phyloP scores from a whole-genome alignment of 2,888 invertebrate genomes.

The Unio delphinus region DNA sequence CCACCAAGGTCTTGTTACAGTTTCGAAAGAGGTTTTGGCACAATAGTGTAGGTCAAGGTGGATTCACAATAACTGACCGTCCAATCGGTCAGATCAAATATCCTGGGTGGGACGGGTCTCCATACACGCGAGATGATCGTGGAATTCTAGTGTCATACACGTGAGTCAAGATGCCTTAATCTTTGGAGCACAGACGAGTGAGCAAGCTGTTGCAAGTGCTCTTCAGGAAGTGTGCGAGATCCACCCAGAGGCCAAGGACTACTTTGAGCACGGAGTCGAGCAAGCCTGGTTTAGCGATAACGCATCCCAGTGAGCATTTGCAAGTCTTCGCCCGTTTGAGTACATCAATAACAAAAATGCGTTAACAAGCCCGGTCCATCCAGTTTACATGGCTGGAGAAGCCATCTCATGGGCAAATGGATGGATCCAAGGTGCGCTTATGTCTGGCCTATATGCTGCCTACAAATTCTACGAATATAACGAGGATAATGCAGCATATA shows the following conservation, averaged over 20 bases:
- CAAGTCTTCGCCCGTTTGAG: slow-evolving; percentile 16
- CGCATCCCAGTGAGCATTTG: slow-evolving; percentile 22
- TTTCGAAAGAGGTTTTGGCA: slow-evolving; percentile 30
- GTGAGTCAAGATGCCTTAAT: slow-evolving; percentile 22
- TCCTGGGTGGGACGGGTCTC: slow-evolving; percentile 12
- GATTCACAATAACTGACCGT: slow-evolving; percentile 16
- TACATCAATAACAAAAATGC: slow-evolving; percentile 17
- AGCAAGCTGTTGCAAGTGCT: slow-evolving; percentile 22
- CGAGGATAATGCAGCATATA: too few relatives aligned
- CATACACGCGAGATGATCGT: slow-evolving; percentile 9
- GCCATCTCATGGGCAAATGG: slow-evolving; percentile 32
- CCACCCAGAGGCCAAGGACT: slow-evolving; percentile 22
- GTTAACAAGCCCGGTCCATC: slow-evolving; percentile 9
- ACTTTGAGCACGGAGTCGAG: slow-evolving; percentile 30
- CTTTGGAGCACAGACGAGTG: slow-evolving; percentile 15
- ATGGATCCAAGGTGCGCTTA: slow-evolving; percentile 25
- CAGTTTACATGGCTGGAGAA: slow-evolving; percentile 33
- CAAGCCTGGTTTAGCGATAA: slow-evolving; percentile 31
- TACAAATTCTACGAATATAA: slow-evolving; percentile 12
- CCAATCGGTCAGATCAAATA: slow-evolving; percentile 21
- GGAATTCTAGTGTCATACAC: slow-evolving; percentile 27
- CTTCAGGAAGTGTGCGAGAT: slow-evolving; percentile 23
- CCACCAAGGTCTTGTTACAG: slow-evolving; percentile 27
- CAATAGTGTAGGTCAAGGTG: slow-evolving; percentile 21
- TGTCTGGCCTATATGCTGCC: slow-evolving; percentile 18